Evolutionary conservation across 2,888 invertebrate species (phyloP).

Genomic region (Rhagium mordax): DNA sequence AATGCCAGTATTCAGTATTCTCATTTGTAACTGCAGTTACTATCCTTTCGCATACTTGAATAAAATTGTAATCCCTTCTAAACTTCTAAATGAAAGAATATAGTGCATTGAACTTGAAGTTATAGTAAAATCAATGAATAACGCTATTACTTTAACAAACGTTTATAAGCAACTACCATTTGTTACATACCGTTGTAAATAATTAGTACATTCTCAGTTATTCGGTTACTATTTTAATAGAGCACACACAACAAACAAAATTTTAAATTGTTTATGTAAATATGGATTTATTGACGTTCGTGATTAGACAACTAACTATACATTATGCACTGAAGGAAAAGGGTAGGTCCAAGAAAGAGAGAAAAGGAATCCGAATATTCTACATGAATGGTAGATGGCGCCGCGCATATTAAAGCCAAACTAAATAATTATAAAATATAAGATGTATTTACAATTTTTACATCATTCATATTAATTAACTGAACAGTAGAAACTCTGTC

Average conservation of each 20-base stretch:
- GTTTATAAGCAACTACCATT: background rate
- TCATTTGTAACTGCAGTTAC: background rate
- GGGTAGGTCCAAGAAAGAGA: too few species aligned
- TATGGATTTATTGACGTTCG: background rate
- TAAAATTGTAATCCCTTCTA: constrained; percentile 53
- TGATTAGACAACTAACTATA: constrained; percentile 31
- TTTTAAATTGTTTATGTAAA: constrained; percentile 12
- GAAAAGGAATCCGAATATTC: background rate
- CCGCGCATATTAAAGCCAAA: background rate
- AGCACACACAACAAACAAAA: background rate
- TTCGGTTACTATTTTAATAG: background rate
- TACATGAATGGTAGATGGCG: constrained; percentile 3
- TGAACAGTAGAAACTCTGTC: too few species aligned
- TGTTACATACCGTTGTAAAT: constrained; percentile 5
- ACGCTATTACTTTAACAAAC: background rate
- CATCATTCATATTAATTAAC: too few species aligned
- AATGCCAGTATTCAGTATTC: background rate
- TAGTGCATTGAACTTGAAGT: constrained; percentile 1
- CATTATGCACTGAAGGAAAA: too few species aligned
- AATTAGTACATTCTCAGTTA: background rate
- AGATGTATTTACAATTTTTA: too few species aligned
- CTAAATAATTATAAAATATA: too few species aligned
- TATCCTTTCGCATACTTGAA: constrained; percentile 57
- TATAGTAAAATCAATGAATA: constrained; percentile 13
- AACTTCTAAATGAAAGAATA: background rate